Evolutionary conservation across 2,888 invertebrate species (phyloP).

Genomic region (Celastrina argiolus): DNA sequence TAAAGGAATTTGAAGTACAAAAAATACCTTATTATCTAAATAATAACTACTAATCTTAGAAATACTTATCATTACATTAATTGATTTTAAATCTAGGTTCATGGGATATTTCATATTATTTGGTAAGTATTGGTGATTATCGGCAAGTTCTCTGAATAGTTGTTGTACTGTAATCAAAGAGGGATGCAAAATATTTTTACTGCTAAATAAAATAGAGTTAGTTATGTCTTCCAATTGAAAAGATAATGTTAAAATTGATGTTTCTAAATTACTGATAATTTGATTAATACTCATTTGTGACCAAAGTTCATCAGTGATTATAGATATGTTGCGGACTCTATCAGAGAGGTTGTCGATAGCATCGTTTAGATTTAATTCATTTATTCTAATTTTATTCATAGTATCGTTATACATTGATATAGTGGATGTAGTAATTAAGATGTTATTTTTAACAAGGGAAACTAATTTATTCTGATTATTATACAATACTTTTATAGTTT

Average conservation of each 20-base stretch:
- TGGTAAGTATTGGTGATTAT: conserved; percentile 32
- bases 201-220: too few species aligned
- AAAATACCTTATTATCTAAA: conserved; percentile 28
- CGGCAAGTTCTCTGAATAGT: conserved; percentile 32
- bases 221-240: too few species aligned
- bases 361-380: too few species aligned
- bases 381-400: too few species aligned
- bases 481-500: conserved; percentile 31
- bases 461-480: conserved; percentile 29
- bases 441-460: conserved; percentile 34
- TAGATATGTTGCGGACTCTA: conserved; percentile 20
- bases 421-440: conserved; percentile 32
- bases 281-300: conserved; percentile 22
- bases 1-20: conserved; percentile 24
- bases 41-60: conserved; percentile 30
- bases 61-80: conserved; percentile 28
- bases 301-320: conserved; percentile 7
- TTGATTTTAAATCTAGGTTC: conserved; percentile 24
- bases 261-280: conserved; percentile 1
- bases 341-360: conserved; percentile 7
- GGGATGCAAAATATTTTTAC: conserved; percentile 31
- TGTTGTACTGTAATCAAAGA: conserved; percentile 33
- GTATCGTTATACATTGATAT: too few species aligned
- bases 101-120: conserved; percentile 27
- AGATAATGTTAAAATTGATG: too few species aligned